Base-by-base conservation (phyloP, 2,797 vertebrate species). In the Chrosomus eos region DNA sequence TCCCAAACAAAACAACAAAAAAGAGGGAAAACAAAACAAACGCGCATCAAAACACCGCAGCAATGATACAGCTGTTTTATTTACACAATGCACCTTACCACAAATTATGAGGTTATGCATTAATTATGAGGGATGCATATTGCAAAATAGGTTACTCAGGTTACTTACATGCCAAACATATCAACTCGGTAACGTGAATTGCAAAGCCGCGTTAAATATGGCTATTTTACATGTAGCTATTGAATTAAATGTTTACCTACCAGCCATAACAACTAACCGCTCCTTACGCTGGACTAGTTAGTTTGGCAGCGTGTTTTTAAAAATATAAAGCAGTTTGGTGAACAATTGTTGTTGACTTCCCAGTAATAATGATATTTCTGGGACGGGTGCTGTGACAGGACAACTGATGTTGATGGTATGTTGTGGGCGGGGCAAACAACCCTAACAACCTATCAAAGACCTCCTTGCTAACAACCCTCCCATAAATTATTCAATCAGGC, bases 181-280 rank as follows among this genome's bases (percentile, higher is more conserved):
- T 31, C 28, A 74, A 55, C 19, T 31, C 75, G 18, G 23, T 53
- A 5, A 53, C 40, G 21, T 66, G 26, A 21, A 60, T n/a, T 51
- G 40, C 53, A 62, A 40, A 85, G 14, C 21, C 19, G 2, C 33
- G n/a, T 58, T 10, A 16, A 55, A 48, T n/a, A 45, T 38, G 45
- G 4, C n/a, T 38, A 36, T 70, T 53, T n/a, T 36, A 19, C 10
- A 14, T 28, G 16, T 3, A 40, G 38, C 13, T 48, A 60, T 70
- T n/a, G 16, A 13, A 75, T 19, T 19, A 75, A 53, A 85, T 48
- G 11, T 82, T 48, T 82, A 89, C 88, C 68, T 79, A 89, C 88
- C 88, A 73, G 87, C 88, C 87, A 89, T 89, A 6, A 51, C 33
- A 33, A 51, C 60, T 55, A 74, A 72, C 45, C 45, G 31, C 71